Evolutionary conservation across 30 jellyfish, hydroid and myxozoan species (phyloP), one percentile per base, ranked within the genome.

Genomic region (Hydractinia echinata): DNA sequence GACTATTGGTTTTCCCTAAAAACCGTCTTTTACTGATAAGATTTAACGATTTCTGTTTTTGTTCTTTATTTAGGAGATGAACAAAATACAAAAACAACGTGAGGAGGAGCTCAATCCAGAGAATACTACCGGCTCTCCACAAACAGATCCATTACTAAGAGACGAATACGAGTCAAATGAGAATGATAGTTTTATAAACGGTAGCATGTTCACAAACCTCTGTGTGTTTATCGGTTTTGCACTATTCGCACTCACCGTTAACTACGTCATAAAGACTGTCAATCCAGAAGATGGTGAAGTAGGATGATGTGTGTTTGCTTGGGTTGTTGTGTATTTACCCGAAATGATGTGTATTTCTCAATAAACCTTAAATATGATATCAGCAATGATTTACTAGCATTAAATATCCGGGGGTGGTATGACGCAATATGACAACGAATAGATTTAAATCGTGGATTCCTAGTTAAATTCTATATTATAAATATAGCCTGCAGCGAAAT

Each of bases 211-310:
- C 79, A 97, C 99, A 20, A 94, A 94, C 85, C 87, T 94, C 9
- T 94, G 99, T 83, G 95, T 94, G 6, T 85, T 94, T 18, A 64
- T 94, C 53, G 99, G 99, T 80, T 95, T 94, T 56, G 89, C 95
- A 14, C 91, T 95, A 4, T 94, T 94, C 81, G 99, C 97, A 9
- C 82, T 94, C 44, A 88, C 97, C 6, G 99, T 94, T 19, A 88
- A 95, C 64, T 94, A 94, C 82, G 97, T 94, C 5, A 68, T 94
- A 39, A 94, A 86, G 71, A 96, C 97, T 21, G 99, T 80, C 6
- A 52, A 66, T 61, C 81, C 80, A 8, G 85, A 80, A 56, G 87
- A 80, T 13, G 74, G 51, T 7, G 74, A n/a, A 6, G 74, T 30
- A 30, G 44, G 44, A 30, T 30, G 44, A 30, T 30, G 44, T 30